phyloP scores from a whole-genome alignment of 2,113 vertebrate species.

The Anolis sagrei region DNA sequence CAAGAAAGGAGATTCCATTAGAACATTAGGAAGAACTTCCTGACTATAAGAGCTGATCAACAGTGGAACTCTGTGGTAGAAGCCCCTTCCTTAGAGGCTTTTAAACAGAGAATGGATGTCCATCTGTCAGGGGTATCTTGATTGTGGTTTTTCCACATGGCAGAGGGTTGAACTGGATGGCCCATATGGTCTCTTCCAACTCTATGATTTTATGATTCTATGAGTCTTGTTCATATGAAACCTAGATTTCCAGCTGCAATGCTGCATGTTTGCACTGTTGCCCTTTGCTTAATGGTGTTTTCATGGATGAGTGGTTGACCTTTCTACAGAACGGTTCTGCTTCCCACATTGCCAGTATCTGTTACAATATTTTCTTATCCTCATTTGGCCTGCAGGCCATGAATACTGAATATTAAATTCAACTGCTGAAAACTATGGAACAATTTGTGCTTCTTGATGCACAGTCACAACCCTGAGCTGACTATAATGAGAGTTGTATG shows the following conservation, averaged over 20 bases:
- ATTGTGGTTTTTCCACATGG: too few species aligned
- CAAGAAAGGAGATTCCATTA: too few species aligned
- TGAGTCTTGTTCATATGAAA: neutral
- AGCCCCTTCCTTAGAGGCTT: too few species aligned
- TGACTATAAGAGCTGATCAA: too few species aligned
- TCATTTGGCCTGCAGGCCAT: slow-evolving; percentile 49
- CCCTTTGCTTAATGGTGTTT: slow-evolving; percentile 42
- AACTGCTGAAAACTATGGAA: slow-evolving; percentile 47
- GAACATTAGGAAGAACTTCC: too few species aligned
- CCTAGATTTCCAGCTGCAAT: slow-evolving; percentile 2
- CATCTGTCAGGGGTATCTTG: too few species aligned
- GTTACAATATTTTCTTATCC: slow-evolving; percentile 48
- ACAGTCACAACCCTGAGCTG: neutral
- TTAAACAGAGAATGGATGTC: too few species aligned
- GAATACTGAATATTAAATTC: slow-evolving; percentile 60
- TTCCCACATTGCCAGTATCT: slow-evolving; percentile 33
- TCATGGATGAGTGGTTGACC: slow-evolving; percentile 33
- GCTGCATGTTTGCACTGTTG: slow-evolving; percentile 45
- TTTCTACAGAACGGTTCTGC: slow-evolving; percentile 43
- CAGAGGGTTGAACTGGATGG: too few species aligned
- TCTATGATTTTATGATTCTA: neutral
- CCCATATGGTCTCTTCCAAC: too few species aligned
- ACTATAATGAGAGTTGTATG: slow-evolving; percentile 34
- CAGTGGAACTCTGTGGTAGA: too few species aligned
- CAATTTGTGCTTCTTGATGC: slow-evolving; percentile 35